phyloP scores from a whole-genome alignment of 2,113 vertebrate genomes.

The Delphinapterus leucas region DNA sequence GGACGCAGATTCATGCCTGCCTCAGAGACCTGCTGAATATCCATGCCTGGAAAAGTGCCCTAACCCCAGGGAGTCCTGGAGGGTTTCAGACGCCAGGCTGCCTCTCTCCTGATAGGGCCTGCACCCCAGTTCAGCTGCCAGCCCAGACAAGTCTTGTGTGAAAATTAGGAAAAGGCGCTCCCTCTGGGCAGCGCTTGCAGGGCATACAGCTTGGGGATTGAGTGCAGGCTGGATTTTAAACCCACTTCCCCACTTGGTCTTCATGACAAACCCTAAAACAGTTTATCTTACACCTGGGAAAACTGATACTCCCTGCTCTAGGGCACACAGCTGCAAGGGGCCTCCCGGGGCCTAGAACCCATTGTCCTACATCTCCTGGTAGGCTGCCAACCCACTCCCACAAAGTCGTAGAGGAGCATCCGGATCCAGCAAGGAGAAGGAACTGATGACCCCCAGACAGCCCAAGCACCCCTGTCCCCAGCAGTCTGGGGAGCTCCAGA shows the following conservation, averaged over 20 bases:
- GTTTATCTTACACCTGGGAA: background rate
- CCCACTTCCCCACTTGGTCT: background rate
- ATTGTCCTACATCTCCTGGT: background rate
- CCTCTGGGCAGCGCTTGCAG: background rate
- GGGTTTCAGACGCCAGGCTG: background rate
- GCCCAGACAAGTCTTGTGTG: background rate
- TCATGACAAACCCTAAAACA: background rate
- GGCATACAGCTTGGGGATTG: background rate
- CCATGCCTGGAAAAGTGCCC: background rate
- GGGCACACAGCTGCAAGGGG: background rate
- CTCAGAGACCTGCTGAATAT: background rate
- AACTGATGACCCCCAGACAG: background rate
- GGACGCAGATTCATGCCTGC: background rate
- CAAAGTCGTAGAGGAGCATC: background rate
- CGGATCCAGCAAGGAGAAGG: background rate
- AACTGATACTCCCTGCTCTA: background rate
- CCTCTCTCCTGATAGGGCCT: background rate
- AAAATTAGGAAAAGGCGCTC: background rate
- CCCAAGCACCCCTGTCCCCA: background rate
- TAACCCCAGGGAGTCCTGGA: background rate
- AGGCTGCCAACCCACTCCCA: background rate
- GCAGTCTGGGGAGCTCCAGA: background rate
- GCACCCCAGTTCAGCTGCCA: accelerated
- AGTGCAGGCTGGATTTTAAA: background rate
- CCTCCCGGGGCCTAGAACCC: background rate